Conservation (phyloP, 2,888 invertebrate genomes). For the Drosophila mercatorum region DNA sequence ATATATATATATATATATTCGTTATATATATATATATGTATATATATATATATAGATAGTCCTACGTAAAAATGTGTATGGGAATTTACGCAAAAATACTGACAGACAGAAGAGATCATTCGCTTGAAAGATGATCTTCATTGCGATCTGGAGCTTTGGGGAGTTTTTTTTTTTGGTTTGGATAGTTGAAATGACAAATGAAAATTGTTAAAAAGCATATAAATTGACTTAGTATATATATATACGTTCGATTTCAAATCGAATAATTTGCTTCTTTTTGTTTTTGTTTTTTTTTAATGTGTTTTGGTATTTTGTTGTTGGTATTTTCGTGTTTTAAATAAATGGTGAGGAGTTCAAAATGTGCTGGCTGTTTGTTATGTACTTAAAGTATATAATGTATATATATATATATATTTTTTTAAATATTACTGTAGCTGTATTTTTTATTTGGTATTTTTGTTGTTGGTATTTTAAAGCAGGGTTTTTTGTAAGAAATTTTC, state of each 20-base stretch:
- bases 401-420: slow-evolving; percentile 19
- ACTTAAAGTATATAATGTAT: slow-evolving; percentile 47
- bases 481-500: not conserved
- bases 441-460: not conserved
- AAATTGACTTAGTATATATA: slow-evolving; percentile 31
- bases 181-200: slow-evolving; percentile 47
- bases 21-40: not conserved
- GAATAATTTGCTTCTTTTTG: slow-evolving; percentile 7
- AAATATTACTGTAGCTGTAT: slow-evolving; percentile 21
- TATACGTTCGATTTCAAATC: slow-evolving; percentile 19
- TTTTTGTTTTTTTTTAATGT: slow-evolving; percentile 4
- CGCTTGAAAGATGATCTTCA: slow-evolving; percentile 7
- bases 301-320: slow-evolving; percentile 13
- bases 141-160: slow-evolving; percentile 12
- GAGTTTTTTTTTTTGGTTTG: slow-evolving; percentile 6
- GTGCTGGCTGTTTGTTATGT: slow-evolving; percentile 44
- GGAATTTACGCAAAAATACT: slow-evolving; percentile 16
- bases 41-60: not conserved
- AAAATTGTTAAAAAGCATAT: slow-evolving; percentile 55
- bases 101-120: slow-evolving; percentile 25
- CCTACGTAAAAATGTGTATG: not conserved
- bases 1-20: not conserved
- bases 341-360: slow-evolving; percentile 46
- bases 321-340: slow-evolving; percentile 39
- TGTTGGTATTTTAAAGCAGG: slow-evolving; percentile 24